phyloP scores from a whole-genome alignment of 1,140 invertebrate species.

The Oncopeltus fasciatus region DNA sequence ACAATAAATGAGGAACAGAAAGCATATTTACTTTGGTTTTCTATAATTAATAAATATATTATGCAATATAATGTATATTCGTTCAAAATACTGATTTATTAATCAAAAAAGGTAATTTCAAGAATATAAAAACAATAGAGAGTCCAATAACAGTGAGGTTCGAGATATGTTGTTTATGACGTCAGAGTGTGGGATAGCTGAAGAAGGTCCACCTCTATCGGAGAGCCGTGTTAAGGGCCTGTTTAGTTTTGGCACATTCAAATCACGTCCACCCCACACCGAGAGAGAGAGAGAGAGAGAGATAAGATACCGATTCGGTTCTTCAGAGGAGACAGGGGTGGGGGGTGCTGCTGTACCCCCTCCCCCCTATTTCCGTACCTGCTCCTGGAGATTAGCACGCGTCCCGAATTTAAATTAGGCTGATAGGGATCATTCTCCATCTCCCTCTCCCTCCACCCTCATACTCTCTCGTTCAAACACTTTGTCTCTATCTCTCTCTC shows the following conservation, averaged over 20 bases:
- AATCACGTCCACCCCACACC: too few species aligned
- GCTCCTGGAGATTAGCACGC: not conserved
- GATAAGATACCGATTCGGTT: not conserved
- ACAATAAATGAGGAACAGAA: too few species aligned
- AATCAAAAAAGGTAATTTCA: too few species aligned
- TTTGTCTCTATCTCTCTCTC: not conserved
- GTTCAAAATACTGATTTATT: too few species aligned
- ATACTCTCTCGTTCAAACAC: not conserved
- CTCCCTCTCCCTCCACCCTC: not conserved
- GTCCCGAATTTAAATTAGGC: not conserved
- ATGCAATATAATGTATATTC: too few species aligned
- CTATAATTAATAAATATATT: too few species aligned
- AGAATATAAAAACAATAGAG: too few species aligned
- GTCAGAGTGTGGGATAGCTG: too few species aligned
- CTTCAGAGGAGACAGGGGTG: not conserved
- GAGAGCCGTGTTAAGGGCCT: not conserved
- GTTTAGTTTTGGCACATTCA: not conserved
- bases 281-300: too few species aligned
- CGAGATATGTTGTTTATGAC: too few species aligned
- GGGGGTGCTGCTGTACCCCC: not conserved
- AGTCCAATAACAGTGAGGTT: too few species aligned
- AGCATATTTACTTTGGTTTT: too few species aligned
- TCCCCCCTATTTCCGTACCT: not conserved
- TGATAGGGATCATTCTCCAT: not conserved
- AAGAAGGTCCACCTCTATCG: not conserved